Evolutionary conservation across 2,888 invertebrate species (phyloP), one percentile per base, ranked within the genome.

Genomic region (Eilema griseolum): DNA sequence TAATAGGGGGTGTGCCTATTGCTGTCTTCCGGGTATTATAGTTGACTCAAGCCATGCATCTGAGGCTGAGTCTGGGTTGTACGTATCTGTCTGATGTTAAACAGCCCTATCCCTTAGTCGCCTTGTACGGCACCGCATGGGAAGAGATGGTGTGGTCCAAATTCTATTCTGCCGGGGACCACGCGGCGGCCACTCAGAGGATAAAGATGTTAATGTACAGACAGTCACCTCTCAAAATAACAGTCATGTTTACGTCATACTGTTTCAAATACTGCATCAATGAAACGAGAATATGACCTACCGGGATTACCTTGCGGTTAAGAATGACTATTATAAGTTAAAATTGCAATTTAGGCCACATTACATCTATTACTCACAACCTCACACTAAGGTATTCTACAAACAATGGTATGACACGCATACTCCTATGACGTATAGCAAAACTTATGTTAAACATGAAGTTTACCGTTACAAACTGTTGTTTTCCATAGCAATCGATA

Each of bases 401-500:
- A 61, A 70, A 70, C 67, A 71, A 71, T 71, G 63, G 67, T n/a
- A 59, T 66, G 66, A 70, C 60, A 66, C 67, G 41, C 46, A 41
- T 57, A 20, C 31, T 24, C 41, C 26, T 66, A n/a, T 71, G 71
- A 71, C 71, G 67, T 67, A 31, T 52, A 31, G 26, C 67, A 66
- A 71, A 63, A 69, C 57, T 75, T 73, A 71, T 70, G 71, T 66
- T 67, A 71, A 73, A 63, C 72, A 57, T 23, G n/a, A 31, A 37
- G 56, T 72, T 66, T 75, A 72, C 75, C 75, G 75, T 72, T 75
- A 63, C 23, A 56, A 61, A 63, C 67, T 62, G 70, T 68, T 60
- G 74, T 75, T 79, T 74, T 72, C 83, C 80, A 75, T 77, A 65
- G 23, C 41, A 60, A 67, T 71, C 63, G 70, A 76, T 65, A 73